A percentile compares a stretch with the other conserved stretches of the same genome.
These are phyloP conservation scores for Sinotaia quadrata DNA, from an alignment of 2,888 invertebrate genomes.

Conservation along the genomic window DNA sequence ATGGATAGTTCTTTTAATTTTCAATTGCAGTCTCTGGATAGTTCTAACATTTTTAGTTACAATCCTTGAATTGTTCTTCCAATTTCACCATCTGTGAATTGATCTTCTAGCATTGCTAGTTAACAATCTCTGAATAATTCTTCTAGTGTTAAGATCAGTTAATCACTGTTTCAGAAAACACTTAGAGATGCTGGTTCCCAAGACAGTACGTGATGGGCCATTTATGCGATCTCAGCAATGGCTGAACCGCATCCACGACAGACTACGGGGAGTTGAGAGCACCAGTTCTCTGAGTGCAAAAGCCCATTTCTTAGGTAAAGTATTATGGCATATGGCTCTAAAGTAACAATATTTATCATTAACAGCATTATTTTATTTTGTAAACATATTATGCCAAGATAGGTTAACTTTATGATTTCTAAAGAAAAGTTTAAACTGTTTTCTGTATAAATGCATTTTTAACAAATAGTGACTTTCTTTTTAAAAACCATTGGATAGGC, in stretches of 20 bases:
- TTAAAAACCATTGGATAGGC: too few relatives aligned
- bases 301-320: constrained; percentile 80
- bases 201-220: constrained; percentile 87
- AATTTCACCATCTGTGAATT: not conserved
- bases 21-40: too few relatives aligned
- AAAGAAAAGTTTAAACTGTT: too few relatives aligned
- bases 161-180: constrained; percentile 70
- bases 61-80: not conserved
- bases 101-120: not conserved
- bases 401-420: too few relatives aligned
- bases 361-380: too few relatives aligned
- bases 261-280: constrained; percentile 87
- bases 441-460: too few relatives aligned
- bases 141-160: too few relatives aligned
- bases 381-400: too few relatives aligned
- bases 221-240: constrained; percentile 92
- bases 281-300: constrained; percentile 88
- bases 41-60: not conserved
- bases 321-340: not conserved
- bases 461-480: too few relatives aligned
- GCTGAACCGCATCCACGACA: constrained; percentile 89
- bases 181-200: constrained; percentile 88
- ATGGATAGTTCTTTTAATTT: too few relatives aligned
- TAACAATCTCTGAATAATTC: too few relatives aligned
- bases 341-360: not conserved